A percentile compares a stretch with the other conserved stretches of the same genome.
These are phyloP conservation scores for Polypterus senegalus DNA, from an alignment of 2,113 vertebrate species.

Conservation along the genomic window DNA sequence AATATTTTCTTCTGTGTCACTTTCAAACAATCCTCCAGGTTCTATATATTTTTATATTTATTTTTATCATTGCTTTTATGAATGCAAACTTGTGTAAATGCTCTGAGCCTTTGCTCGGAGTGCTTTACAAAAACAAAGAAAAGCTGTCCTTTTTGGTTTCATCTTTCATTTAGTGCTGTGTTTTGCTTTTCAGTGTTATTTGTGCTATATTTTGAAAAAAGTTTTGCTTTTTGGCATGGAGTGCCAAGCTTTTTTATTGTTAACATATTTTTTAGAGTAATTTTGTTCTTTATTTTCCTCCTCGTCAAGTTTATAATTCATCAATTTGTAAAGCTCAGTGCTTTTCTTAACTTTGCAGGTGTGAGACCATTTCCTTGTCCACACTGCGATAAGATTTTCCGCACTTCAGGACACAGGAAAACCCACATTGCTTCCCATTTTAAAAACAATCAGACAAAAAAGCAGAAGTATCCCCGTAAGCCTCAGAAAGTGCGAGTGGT, in stretches of 20 bases:
- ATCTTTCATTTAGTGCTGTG: too few relatives aligned
- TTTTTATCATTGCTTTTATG: too few relatives aligned
- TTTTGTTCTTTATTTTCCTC: not conserved
- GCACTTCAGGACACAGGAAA: constrained; percentile 92
- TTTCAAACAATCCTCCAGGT: too few relatives aligned
- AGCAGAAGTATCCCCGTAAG: constrained; percentile 80
- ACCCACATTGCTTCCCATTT: constrained; percentile 94
- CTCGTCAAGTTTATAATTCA: not conserved
- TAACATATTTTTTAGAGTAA: not conserved
- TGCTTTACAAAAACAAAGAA: too few relatives aligned
- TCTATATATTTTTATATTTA: too few relatives aligned
- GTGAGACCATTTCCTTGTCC: constrained; percentile 90
- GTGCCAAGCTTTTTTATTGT: not conserved
- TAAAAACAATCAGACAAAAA: constrained; percentile 78
- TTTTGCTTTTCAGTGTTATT: too few relatives aligned
- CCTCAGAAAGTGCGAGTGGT: constrained; percentile 67
- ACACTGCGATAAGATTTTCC: constrained; percentile 95
- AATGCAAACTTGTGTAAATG: too few relatives aligned
- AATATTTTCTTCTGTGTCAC: too few relatives aligned
- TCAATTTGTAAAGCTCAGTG: not conserved
- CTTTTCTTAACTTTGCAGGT: constrained; percentile 43
- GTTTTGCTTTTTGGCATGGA: not conserved
- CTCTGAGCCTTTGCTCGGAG: too few relatives aligned
- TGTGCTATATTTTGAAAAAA: too few relatives aligned
- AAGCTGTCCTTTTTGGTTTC: too few relatives aligned